These are phyloP conservation scores for Trissoscelio sp. DNA, from an alignment of 2,888 invertebrate genomes.

Conservation along the genomic window DNA sequence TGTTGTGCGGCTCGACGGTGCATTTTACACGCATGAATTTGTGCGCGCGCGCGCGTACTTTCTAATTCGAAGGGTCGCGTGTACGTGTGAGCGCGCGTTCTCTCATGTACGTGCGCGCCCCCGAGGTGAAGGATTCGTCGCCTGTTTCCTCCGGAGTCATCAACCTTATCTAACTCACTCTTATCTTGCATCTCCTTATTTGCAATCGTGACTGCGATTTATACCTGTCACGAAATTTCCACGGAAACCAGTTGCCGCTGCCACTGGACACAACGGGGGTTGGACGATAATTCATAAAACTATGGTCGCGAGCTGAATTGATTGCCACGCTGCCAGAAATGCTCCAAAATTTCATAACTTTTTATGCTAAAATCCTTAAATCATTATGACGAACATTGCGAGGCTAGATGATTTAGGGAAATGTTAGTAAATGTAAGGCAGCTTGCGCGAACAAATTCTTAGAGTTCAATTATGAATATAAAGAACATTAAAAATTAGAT, in stretches of 20 bases:
- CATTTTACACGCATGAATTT: constrained; percentile 38
- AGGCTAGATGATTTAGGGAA: no score
- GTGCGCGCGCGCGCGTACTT: constrained; percentile 13
- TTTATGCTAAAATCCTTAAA: no score
- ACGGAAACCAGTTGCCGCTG: constrained; percentile 27
- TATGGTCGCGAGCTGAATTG: not conserved
- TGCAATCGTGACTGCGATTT: constrained; percentile 53
- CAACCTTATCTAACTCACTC: constrained; percentile 54
- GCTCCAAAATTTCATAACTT: not conserved
- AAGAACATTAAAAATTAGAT: no score
- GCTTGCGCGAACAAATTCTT: no score
- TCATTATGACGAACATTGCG: no score
- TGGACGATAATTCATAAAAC: not conserved
- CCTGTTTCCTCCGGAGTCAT: constrained; percentile 45
- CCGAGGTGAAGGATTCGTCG: constrained; percentile 49
- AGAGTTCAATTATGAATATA: no score
- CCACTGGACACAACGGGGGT: not conserved
- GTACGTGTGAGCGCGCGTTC: constrained; percentile 6
- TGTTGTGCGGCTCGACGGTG: constrained; percentile 5
- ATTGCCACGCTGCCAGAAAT: not conserved
- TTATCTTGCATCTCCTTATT: constrained; percentile 54
- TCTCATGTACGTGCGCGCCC: constrained; percentile 14
- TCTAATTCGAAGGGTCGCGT: constrained; percentile 15
- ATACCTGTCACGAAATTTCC: constrained; percentile 49
- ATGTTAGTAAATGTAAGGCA: no score